Evolutionary conservation across 2,888 invertebrate genomes (phyloP).

Genomic region (Trichogramma evanescens): DNA sequence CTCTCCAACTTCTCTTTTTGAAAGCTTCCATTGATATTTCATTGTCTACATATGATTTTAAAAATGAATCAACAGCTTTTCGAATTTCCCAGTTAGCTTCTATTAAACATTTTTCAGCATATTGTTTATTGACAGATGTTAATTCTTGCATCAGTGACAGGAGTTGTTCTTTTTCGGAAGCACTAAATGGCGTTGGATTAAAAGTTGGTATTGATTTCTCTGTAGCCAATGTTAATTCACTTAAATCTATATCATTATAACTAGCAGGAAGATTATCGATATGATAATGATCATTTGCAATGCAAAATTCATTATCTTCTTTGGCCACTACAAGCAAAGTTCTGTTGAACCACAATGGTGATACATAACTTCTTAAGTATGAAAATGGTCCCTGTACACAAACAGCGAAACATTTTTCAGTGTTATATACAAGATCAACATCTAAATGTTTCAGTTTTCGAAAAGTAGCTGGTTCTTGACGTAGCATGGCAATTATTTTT

Average conservation of each 20-base stretch:
- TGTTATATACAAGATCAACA: conserved; percentile 36
- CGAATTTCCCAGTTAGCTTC: conserved; percentile 39
- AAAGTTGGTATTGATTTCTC: conserved; percentile 28
- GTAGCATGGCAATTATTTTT: conserved; percentile 36
- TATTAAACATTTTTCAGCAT: conserved; percentile 33
- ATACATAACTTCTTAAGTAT: conserved; percentile 32
- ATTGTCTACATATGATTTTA: conserved; percentile 38
- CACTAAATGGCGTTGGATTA: conserved; percentile 34
- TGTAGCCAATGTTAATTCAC: conserved; percentile 22
- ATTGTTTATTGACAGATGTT: conserved; percentile 38
- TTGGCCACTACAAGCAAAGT: conserved; percentile 38
- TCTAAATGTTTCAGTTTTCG: conserved; percentile 37
- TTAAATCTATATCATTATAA: conserved; percentile 21
- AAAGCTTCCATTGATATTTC: conserved; percentile 40
- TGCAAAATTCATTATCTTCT: conserved; percentile 41
- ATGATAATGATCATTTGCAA: conserved; percentile 42
- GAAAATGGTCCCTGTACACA: conserved; percentile 39
- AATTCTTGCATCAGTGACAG: conserved; percentile 35
- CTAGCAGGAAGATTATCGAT: conserved; percentile 33
- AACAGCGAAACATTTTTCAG: conserved; percentile 30
- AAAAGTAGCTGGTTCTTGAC: conserved; percentile 36
- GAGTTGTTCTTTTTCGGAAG: conserved; percentile 38
- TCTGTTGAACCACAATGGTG: conserved; percentile 36
- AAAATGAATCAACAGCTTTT: conserved; percentile 36
- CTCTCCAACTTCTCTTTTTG: too few relatives aligned